Conservation (phyloP, 2,888 invertebrate genomes). For the Agonopterix alstromeriana region DNA sequence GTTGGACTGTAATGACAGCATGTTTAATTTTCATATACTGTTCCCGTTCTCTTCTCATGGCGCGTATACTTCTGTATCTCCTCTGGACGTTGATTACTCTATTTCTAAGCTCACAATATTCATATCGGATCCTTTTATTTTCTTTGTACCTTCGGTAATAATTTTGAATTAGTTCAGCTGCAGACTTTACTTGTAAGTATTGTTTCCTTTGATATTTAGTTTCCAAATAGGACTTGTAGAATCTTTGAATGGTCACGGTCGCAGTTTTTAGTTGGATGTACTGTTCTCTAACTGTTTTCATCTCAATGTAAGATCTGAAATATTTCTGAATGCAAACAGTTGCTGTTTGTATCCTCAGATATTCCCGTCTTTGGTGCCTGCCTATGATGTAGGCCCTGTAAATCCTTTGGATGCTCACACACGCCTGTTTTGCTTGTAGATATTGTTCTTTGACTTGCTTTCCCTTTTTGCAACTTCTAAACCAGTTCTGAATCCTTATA, state of each 20-base stretch:
- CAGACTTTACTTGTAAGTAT: slow-evolving; percentile 25
- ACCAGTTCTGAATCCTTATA: slow-evolving; percentile 64
- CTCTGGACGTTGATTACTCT: slow-evolving; percentile 55
- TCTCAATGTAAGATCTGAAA: slow-evolving; percentile 42
- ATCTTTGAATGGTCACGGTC: slow-evolving; percentile 36
- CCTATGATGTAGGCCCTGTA: slow-evolving; percentile 48
- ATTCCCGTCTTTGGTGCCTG: slow-evolving; percentile 42
- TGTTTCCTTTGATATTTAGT: slow-evolving; percentile 28
- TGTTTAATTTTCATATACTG: slow-evolving; percentile 40
- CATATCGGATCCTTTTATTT: slow-evolving; percentile 28
- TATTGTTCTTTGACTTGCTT: slow-evolving; percentile 34
- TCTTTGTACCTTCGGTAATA: slow-evolving; percentile 35
- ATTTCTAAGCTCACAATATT: slow-evolving; percentile 49
- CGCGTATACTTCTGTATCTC: slow-evolving; percentile 38
- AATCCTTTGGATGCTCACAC: slow-evolving; percentile 56
- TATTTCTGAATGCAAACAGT: slow-evolving; percentile 49
- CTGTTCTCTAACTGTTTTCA: slow-evolving; percentile 35
- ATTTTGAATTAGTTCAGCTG: slow-evolving; percentile 33
- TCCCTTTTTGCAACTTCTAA: slow-evolving; percentile 38
- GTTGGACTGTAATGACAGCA: slow-evolving; percentile 42
- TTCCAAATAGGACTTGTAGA: slow-evolving; percentile 37
- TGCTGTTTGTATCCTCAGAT: slow-evolving; percentile 41
- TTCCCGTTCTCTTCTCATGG: slow-evolving; percentile 44
- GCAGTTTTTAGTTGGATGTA: slow-evolving; percentile 34
- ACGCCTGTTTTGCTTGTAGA: slow-evolving; percentile 40